phyloP scores from a whole-genome alignment of 2,888 invertebrate species.

The Chrysotoxum bicinctum region DNA sequence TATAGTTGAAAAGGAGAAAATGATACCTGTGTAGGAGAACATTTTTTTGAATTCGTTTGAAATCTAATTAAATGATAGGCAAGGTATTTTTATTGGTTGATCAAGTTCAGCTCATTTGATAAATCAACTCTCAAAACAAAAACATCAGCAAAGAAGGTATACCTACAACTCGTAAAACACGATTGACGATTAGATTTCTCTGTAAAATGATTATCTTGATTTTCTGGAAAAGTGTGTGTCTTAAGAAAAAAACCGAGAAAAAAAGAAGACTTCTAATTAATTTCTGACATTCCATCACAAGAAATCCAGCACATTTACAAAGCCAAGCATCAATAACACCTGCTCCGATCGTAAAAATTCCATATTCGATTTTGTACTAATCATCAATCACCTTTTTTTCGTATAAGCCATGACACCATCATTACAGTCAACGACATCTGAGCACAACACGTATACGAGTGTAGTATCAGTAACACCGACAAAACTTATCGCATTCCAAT shows the following conservation, averaged over 20 bases:
- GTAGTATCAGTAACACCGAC: constrained; percentile 23
- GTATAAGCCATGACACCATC: constrained; percentile 43
- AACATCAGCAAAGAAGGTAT: background rate
- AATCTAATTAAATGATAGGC: too few species aligned
- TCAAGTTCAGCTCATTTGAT: background rate
- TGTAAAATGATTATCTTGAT: background rate
- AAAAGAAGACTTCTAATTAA: background rate
- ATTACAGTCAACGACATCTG: constrained; percentile 34
- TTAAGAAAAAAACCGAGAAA: background rate
- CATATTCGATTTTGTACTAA: constrained; percentile 33
- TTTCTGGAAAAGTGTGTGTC: background rate
- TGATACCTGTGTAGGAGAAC: too few species aligned
- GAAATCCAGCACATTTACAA: background rate
- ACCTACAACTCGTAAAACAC: background rate
- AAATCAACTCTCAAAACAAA: background rate
- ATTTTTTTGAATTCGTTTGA: too few species aligned
- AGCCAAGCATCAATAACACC: constrained; percentile 43
- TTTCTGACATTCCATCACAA: constrained; percentile 23
- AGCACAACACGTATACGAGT: constrained; percentile 35
- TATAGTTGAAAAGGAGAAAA: too few species aligned
- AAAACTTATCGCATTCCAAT: constrained; percentile 63
- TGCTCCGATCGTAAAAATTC: constrained; percentile 29
- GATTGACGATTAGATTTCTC: background rate
- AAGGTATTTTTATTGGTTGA: too few species aligned
- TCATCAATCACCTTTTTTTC: constrained; percentile 46